These are phyloP conservation scores for Lysiphlebus fabarum DNA, from an alignment of 1,140 invertebrate genomes.

Conservation along the genomic window DNA sequence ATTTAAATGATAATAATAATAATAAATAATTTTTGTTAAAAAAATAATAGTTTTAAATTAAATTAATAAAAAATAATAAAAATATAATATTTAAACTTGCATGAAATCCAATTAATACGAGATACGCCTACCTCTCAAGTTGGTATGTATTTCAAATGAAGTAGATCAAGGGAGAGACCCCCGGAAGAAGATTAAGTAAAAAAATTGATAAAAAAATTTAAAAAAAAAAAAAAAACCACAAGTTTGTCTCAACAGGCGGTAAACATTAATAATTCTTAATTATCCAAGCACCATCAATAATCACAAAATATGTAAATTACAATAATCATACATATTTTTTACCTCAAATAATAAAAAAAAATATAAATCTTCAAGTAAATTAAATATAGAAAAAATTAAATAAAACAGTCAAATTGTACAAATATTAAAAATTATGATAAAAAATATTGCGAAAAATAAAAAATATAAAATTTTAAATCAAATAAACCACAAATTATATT, in stretches of 20 bases:
- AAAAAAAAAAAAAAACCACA: too few species aligned
- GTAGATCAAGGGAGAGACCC: constrained; percentile 9
- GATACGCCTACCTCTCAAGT: constrained; percentile 7
- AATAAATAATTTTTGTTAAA: too few species aligned
- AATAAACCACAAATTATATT: too few species aligned
- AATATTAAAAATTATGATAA: too few species aligned
- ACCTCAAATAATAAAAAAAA: too few species aligned
- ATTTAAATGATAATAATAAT: too few species aligned
- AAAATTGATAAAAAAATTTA: not conserved
- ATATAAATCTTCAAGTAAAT: too few species aligned
- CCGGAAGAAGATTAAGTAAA: not conserved
- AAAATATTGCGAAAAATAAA: not conserved
- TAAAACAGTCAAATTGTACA: too few species aligned
- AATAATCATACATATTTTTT: not conserved
- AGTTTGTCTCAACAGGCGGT: not conserved
- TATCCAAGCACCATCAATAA: constrained; percentile 7
- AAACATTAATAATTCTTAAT: constrained; percentile 5
- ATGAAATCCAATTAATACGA: constrained; percentile 13
- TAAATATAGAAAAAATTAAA: too few species aligned
- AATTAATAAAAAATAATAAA: too few species aligned
- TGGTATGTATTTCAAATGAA: constrained; percentile 7
- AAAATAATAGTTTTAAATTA: too few species aligned
- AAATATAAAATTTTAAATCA: not conserved
- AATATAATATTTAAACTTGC: not conserved
- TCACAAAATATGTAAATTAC: constrained; percentile 8